These are phyloP conservation scores for Pammene aurita DNA, from an alignment of 2,888 invertebrate genomes.

Conservation along the genomic window DNA sequence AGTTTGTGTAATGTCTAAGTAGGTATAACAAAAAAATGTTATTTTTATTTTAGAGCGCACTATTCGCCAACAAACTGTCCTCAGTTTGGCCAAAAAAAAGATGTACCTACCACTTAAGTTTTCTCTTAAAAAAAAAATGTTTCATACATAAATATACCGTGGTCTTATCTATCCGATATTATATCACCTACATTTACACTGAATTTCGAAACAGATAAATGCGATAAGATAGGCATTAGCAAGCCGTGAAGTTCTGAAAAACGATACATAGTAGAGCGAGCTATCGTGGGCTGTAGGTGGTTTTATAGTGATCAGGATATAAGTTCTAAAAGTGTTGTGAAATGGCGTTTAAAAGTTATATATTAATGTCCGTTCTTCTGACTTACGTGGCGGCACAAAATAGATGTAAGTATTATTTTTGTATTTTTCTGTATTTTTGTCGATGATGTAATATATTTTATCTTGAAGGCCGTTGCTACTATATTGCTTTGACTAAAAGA, in stretches of 20 bases:
- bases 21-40: too few species aligned
- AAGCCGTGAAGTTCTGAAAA: conserved; percentile 53
- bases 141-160: too few species aligned
- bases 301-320: conserved; percentile 43
- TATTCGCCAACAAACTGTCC: too few species aligned
- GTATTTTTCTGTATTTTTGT: not conserved
- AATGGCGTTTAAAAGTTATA: conserved; percentile 13
- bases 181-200: conserved; percentile 70
- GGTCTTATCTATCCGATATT: conserved; percentile 31
- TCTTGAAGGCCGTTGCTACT: conserved; percentile 1
- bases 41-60: too few species aligned
- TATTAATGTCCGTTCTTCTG: conserved; percentile 14
- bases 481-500: too few species aligned
- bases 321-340: conserved; percentile 45
- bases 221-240: conserved; percentile 63
- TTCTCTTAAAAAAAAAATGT: too few species aligned
- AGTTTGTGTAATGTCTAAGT: too few species aligned
- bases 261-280: conserved; percentile 51
- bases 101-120: too few species aligned
- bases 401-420: conserved; percentile 28
- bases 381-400: conserved; percentile 21
- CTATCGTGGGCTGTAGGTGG: conserved; percentile 56
- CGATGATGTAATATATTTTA: conserved; percentile 25
- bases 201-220: conserved; percentile 72
- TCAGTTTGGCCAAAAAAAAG: too few species aligned